Evolutionary conservation across 2,888 invertebrate species (phyloP).

Genomic region (Drosophila mimica): DNA sequence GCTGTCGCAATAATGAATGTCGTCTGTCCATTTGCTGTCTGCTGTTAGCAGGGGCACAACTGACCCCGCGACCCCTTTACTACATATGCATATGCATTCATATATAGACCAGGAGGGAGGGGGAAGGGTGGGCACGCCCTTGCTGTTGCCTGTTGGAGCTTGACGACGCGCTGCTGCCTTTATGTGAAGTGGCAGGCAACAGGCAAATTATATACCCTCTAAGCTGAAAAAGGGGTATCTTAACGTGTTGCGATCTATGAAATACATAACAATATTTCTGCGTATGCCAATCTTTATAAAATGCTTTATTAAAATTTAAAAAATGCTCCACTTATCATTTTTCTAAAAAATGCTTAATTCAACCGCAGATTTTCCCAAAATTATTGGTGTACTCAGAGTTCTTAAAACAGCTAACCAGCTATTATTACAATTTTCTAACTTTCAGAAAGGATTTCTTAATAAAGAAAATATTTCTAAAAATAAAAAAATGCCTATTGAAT

Average conservation of each 20-base stretch:
- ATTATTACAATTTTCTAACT: too few relatives aligned
- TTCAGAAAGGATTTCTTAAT: too few relatives aligned
- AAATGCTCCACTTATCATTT: too few relatives aligned
- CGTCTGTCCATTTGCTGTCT: slow-evolving; percentile 18
- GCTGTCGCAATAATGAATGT: slow-evolving; percentile 63
- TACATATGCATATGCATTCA: slow-evolving; percentile 10
- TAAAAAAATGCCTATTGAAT: neutral
- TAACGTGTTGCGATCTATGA: neutral
- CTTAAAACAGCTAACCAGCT: too few relatives aligned
- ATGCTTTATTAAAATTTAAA: neutral
- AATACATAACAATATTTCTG: neutral
- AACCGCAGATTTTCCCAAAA: too few relatives aligned
- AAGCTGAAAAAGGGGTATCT: neutral
- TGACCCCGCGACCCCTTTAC: slow-evolving; percentile 52
- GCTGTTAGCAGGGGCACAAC: slow-evolving; percentile 6
- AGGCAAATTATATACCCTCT: slow-evolving; percentile 39
- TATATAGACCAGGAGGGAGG: neutral
- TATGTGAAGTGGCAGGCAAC: slow-evolving; percentile 44
- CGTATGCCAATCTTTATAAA: neutral
- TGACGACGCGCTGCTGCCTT: slow-evolving; percentile 56
- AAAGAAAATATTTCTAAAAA: neutral
- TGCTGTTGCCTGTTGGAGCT: slow-evolving; percentile 71
- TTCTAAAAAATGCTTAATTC: too few relatives aligned
- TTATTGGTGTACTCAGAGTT: too few relatives aligned
- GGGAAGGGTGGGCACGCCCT: slow-evolving; percentile 27